Base-by-base conservation (phyloP, 2,797 vertebrate genomes). In the Bradypus variegatus region DNA sequence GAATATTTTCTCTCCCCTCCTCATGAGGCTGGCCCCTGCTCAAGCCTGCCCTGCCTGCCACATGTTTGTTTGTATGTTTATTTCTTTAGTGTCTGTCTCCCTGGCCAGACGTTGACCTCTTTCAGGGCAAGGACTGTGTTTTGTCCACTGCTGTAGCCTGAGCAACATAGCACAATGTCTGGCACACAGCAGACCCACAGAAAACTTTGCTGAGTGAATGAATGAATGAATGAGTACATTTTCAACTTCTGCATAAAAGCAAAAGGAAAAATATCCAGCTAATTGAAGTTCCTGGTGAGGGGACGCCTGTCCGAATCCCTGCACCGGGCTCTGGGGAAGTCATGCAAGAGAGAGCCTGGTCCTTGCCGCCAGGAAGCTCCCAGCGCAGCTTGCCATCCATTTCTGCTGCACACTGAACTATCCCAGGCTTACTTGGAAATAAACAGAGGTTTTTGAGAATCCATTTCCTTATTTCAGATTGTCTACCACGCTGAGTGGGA, bases 71-170 rank as follows among this genome's bases (percentile, higher is more conserved):
- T 91, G 78, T 58, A 1, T 81, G 78, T 91, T 90, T 93, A n/a
- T 90, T 80, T 90, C 88, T 62, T 93, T 80, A 31, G 36, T 4
- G 38, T 76, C 90, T 90, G 80, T 88, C 80, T 77, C 65, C 50
- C 72, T 45, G 18, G 83, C 79, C 64, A 60, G 86, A 67, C 3
- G 5, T 65, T 69, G 92, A 72, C 80, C 45, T 89, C 77, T 78
- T 53, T 48, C 89, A 73, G 86, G 88, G 75, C 70, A 69, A 41
- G 70, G 25, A 45, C 50, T 41, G 38, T 38, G 72, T 75, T 83
- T 16, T 62, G 70, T 18, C 62, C 77, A 16, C 38, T 0, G 50
- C 29, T 38, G 15, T 25, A 38, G 73, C 62, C 72, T 31, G n/a
- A 3, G 53, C 12, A 58, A 77, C 62, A 50, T 19, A 79, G 79